Percentiles rank a stretch among this genome's conserved stretches.
Evolutionary conservation across 1,140 invertebrate genomes (phyloP).

Genomic region (Planococcus citri): DNA sequence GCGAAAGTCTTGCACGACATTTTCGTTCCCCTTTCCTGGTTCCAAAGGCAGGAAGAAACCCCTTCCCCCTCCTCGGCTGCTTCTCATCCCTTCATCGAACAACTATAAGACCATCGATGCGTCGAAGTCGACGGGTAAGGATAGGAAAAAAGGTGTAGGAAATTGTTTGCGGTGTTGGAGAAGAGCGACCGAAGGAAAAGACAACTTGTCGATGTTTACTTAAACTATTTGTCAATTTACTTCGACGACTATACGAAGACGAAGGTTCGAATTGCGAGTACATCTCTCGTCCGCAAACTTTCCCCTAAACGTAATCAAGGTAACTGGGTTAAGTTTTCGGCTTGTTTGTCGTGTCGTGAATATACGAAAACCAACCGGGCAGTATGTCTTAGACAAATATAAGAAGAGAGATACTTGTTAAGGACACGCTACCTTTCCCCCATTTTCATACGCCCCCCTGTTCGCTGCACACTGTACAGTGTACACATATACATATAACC

Average conservation of each 20-base stretch:
- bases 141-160: neutral
- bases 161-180: neutral
- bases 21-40: too few relatives aligned
- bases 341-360: neutral
- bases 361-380: neutral
- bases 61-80: too few relatives aligned
- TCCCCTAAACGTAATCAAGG: slow-evolving; percentile 16
- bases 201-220: slow-evolving; percentile 20
- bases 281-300: neutral
- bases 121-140: neutral
- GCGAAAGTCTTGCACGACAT: neutral
- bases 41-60: too few relatives aligned
- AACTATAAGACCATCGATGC: too few relatives aligned
- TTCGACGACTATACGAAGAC: too few relatives aligned
- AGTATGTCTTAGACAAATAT: slow-evolving; percentile 1
- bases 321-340: slow-evolving; percentile 8
- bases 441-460: neutral
- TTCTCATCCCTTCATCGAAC: too few relatives aligned
- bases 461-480: too few relatives aligned
- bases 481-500: too few relatives aligned
- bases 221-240: slow-evolving; percentile 15
- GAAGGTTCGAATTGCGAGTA: neutral
- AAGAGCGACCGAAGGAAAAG: neutral
- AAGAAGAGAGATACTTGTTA: neutral
- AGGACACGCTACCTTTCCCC: neutral